Evolutionary conservation across 2,113 vertebrate species (phyloP).

Genomic region (Xiphorhynchus elegans): DNA sequence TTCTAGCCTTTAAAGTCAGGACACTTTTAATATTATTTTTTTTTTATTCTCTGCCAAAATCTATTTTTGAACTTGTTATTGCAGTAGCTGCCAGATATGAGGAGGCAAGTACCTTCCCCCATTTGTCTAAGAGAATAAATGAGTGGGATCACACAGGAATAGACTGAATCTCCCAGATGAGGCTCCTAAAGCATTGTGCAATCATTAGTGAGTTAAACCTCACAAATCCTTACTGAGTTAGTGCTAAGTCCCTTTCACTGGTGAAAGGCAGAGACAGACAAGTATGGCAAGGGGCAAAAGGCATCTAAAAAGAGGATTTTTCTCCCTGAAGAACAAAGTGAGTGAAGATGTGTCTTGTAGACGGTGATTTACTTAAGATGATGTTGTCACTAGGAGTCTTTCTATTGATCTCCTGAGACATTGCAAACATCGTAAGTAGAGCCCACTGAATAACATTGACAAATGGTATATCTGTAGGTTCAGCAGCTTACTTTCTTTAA

Average conservation of each 20-base stretch:
- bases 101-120: not conserved
- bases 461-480: not conserved
- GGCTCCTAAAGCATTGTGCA: not conserved
- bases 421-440: not conserved
- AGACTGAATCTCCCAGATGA: not conserved
- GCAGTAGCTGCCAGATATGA: not conserved
- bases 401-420: not conserved
- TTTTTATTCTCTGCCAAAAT: not conserved
- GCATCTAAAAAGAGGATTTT: not conserved
- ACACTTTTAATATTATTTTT: not conserved
- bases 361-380: not conserved
- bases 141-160: not conserved
- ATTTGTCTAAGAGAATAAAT: not conserved
- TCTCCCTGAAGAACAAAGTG: not conserved
- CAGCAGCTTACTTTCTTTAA: not conserved
- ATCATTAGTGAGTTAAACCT: not conserved
- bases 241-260: not conserved
- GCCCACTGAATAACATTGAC: not conserved
- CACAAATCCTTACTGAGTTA: not conserved
- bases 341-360: not conserved
- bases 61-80: slow-evolving; percentile 7
- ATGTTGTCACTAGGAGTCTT: not conserved
- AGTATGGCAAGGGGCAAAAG: not conserved
- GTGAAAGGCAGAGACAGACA: not conserved
- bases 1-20: not conserved